These are phyloP conservation scores for Lymantria dispar DNA, from an alignment of 2,888 invertebrate species.

Conservation along the genomic window DNA sequence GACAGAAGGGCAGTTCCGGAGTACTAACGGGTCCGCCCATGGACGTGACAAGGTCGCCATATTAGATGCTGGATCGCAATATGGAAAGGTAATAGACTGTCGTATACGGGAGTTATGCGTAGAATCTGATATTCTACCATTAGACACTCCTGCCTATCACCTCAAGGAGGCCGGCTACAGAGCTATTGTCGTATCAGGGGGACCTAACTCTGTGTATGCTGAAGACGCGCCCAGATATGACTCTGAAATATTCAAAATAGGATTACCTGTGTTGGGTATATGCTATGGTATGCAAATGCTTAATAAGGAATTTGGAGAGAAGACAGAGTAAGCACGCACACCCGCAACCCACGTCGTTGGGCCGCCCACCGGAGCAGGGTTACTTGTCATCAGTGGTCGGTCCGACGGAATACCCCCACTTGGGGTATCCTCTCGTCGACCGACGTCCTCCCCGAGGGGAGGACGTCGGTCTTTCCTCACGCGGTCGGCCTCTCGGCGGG, in stretches of 20 bases:
- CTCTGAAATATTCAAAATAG: constrained; percentile 96
- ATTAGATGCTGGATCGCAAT: constrained; percentile 99
- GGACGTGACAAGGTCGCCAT: constrained; percentile 90
- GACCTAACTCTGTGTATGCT: constrained; percentile 98
- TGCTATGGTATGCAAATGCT: constrained; percentile 99
- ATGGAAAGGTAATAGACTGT: constrained; percentile 95
- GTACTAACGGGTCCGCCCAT: constrained; percentile 81
- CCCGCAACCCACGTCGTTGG: too few relatives aligned
- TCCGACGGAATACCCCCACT: too few relatives aligned
- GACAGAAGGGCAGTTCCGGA: constrained; percentile 84
- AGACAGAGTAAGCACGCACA: too few relatives aligned
- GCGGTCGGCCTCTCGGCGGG: too few relatives aligned
- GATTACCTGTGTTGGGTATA: constrained; percentile 96
- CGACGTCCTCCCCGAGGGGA: too few relatives aligned
- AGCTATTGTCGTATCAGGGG: constrained; percentile 98
- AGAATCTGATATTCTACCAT: constrained; percentile 95
- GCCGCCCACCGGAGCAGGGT: too few relatives aligned
- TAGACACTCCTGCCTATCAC: constrained; percentile 94
- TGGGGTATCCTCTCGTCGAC: too few relatives aligned
- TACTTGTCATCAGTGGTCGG: too few relatives aligned
- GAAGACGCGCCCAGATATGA: constrained; percentile 97
- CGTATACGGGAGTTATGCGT: constrained; percentile 96
- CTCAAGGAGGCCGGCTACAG: constrained; percentile 93
- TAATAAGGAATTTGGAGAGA: constrained; percentile 98
- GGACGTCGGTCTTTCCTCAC: too few relatives aligned